phyloP scores from a whole-genome alignment of 2,113 vertebrate genomes.

The Channa argus region DNA sequence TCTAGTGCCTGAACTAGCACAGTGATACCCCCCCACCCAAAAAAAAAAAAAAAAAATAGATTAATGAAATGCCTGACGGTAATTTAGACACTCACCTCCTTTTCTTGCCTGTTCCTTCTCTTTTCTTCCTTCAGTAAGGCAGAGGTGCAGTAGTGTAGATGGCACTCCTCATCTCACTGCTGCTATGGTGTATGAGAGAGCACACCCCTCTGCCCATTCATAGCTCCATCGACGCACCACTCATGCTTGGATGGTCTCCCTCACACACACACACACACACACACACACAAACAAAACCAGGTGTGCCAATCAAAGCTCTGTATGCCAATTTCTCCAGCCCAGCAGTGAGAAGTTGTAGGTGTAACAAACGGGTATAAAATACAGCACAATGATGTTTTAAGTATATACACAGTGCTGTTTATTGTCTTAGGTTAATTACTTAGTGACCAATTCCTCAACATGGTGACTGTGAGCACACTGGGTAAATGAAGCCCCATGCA shows the following conservation, averaged over 20 bases:
- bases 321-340: conserved; percentile 25
- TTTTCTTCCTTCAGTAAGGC: conserved; percentile 59
- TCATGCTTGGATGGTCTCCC: conserved; percentile 30
- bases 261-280: conserved; percentile 1
- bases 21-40: background rate
- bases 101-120: conserved; percentile 27
- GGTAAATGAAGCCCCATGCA: background rate
- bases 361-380: background rate
- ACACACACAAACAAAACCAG: conserved; percentile 15
- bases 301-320: conserved; percentile 45
- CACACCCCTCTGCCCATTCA: conserved; percentile 79
- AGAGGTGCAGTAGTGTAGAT: conserved; percentile 66
- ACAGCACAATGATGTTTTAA: background rate
- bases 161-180: conserved; percentile 74
- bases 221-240: conserved; percentile 66
- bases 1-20: conserved; percentile 18
- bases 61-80: conserved; percentile 29
- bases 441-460: background rate
- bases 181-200: conserved; percentile 67
- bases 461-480: background rate
- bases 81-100: conserved; percentile 61
- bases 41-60: conserved; percentile 13
- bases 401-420: background rate
- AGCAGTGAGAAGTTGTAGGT: conserved; percentile 8
- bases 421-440: conserved; percentile 9